These are phyloP conservation scores for Hemicentrotus pulcherrimus DNA, from an alignment of 35 echinoderm and acorn worm species.

Conservation along the genomic window DNA sequence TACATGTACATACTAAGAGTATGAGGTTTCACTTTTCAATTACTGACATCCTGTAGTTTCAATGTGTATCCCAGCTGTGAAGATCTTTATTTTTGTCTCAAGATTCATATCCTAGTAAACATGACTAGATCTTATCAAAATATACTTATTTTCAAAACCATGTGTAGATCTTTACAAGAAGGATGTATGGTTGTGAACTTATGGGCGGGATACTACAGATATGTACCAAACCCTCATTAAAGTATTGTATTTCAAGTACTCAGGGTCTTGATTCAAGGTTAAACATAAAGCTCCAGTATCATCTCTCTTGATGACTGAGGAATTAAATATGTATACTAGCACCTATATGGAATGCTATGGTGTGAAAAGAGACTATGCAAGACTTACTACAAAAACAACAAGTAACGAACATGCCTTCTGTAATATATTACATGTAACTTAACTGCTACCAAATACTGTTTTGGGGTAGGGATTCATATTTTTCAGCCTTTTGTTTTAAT, in stretches of 20 bases:
- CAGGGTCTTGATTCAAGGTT: background rate
- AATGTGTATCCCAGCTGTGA: background rate
- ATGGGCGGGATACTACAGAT: no score
- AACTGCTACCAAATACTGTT: no score
- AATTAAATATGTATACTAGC: no score
- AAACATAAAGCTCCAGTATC: background rate
- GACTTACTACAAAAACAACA: no score
- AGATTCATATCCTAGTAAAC: background rate
- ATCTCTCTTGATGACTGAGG: background rate
- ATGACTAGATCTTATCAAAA: background rate
- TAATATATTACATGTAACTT: no score
- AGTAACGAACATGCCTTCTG: no score
- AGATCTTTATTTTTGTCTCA: background rate
- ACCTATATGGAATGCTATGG: no score
- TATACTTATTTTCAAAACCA: background rate
- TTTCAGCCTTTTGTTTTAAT: no score
- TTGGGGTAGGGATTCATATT: no score
- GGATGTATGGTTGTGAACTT: background rate
- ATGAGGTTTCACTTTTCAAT: background rate
- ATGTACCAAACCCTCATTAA: background rate
- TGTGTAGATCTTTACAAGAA: background rate
- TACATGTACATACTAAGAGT: background rate
- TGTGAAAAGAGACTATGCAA: no score
- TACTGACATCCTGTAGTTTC: background rate
- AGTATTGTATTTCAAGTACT: background rate